Evolutionary conservation across 2,113 vertebrate species (phyloP).

Genomic region (Lophotis ruficrista): DNA sequence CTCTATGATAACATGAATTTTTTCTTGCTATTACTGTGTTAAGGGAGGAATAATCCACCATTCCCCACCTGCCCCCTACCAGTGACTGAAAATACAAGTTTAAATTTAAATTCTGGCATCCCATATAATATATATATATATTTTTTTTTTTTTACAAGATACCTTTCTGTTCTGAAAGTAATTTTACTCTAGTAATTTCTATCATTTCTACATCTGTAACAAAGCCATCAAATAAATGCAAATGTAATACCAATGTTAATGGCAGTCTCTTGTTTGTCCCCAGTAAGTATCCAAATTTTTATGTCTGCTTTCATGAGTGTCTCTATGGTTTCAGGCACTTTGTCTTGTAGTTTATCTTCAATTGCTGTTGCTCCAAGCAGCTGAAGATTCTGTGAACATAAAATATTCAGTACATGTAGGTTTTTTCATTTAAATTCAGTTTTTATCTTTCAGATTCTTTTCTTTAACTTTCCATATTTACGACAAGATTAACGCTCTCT

Average conservation of each 20-base stretch:
- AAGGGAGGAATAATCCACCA: background rate
- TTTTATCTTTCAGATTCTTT: background rate
- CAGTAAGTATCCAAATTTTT: constrained; percentile 98
- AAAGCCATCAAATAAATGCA: background rate
- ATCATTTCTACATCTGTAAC: background rate
- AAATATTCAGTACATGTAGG: background rate
- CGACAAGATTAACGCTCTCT: background rate
- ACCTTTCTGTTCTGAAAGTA: background rate
- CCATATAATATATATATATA: background rate
- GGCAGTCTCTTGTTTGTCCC: constrained; percentile 98
- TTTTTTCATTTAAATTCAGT: background rate
- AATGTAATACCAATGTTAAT: constrained; percentile 91
- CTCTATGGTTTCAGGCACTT: constrained; percentile 97
- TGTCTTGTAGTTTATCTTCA: constrained; percentile 96
- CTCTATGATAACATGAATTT: background rate
- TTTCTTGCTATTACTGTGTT: background rate
- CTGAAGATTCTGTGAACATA: constrained; percentile 87
- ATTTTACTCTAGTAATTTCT: background rate
- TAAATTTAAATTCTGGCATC: background rate
- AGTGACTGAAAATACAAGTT: background rate
- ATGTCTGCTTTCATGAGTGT: constrained; percentile 97
- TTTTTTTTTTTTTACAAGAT: background rate
- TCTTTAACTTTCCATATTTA: background rate
- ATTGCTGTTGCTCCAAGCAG: constrained; percentile 97
- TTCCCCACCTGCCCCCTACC: background rate